Evolutionary conservation across 2,888 invertebrate genomes (phyloP).

Genomic region (Mellilla xanthometata): DNA sequence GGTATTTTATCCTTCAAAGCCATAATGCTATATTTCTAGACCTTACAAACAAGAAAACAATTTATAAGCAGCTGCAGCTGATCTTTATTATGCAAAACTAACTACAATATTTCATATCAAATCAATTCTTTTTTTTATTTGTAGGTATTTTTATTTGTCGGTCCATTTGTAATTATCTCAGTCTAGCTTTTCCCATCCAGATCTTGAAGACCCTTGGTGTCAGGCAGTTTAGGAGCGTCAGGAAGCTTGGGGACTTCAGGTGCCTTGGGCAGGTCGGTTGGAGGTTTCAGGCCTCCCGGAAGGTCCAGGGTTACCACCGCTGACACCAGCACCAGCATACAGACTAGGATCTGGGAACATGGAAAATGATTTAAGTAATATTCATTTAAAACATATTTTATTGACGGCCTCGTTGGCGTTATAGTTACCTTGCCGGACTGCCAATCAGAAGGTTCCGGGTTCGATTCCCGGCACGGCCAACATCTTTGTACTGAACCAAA

Average conservation of each 20-base stretch:
- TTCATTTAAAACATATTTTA: too few species aligned
- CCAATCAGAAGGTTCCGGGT: too few species aligned
- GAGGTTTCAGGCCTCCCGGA: constrained; percentile 37
- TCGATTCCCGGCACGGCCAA: too few species aligned
- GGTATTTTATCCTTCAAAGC: too few species aligned
- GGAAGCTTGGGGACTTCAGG: constrained; percentile 33
- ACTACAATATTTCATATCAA: too few species aligned
- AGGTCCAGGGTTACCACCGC: constrained; percentile 47
- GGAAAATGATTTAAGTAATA: too few species aligned
- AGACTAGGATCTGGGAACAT: constrained; percentile 49
- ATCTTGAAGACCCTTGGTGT: constrained; percentile 37
- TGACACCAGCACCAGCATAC: constrained; percentile 55
- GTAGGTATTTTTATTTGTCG: constrained; percentile 5
- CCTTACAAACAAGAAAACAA: neutral
- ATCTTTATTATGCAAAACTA: constrained; percentile 44
- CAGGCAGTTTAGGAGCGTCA: constrained; percentile 31
- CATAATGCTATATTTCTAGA: too few species aligned
- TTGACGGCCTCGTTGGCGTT: too few species aligned
- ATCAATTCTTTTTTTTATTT: too few species aligned
- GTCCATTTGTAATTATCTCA: constrained; percentile 2
- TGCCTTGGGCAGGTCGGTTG: constrained; percentile 45
- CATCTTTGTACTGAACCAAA: too few species aligned
- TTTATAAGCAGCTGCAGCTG: constrained; percentile 43
- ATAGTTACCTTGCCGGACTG: too few species aligned
- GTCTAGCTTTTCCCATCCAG: constrained; percentile 31